A percentile compares a stretch with the other conserved stretches of the same genome.
phyloP scores from a whole-genome alignment of 1,140 invertebrate species.

The Oryctes rhinoceros region DNA sequence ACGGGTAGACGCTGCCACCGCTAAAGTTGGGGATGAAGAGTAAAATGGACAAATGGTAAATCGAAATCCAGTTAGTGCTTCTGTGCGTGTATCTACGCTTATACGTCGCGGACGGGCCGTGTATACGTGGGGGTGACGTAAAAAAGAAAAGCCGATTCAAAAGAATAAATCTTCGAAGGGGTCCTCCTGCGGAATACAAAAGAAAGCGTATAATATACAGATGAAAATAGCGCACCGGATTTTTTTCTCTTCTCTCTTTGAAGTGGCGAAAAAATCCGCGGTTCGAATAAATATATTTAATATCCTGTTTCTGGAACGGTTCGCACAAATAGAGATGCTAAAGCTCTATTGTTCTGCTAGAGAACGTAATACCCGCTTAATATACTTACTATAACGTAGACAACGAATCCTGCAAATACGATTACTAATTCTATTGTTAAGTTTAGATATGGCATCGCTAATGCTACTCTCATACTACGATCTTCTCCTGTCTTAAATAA shows the following conservation, averaged over 20 bases:
- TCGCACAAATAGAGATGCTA: too few species aligned
- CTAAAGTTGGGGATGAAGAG: slow-evolving; percentile 17
- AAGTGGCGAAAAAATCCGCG: background rate
- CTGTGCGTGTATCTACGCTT: background rate
- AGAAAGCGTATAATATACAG: background rate
- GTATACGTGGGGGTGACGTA: background rate
- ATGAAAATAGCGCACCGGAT: background rate
- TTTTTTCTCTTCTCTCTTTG: background rate
- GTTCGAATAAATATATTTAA: slow-evolving; percentile 8
- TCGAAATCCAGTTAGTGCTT: slow-evolving; percentile 32
- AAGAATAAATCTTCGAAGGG: slow-evolving; percentile 5
- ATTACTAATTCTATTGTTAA: too few species aligned
- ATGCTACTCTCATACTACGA: too few species aligned
- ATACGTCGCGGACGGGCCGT: background rate
- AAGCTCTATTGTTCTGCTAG: too few species aligned
- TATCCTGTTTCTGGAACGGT: background rate
- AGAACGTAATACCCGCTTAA: too few species aligned
- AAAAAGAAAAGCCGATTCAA: background rate
- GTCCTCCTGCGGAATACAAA: background rate
- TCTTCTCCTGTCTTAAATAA: too few species aligned
- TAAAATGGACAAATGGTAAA: slow-evolving; percentile 18
- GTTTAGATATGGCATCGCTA: too few species aligned
- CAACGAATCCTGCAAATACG: too few species aligned
- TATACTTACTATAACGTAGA: too few species aligned
- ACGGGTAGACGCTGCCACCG: background rate